phyloP scores from a whole-genome alignment of 1,140 invertebrate genomes.

The Drosophila kikkawai region DNA sequence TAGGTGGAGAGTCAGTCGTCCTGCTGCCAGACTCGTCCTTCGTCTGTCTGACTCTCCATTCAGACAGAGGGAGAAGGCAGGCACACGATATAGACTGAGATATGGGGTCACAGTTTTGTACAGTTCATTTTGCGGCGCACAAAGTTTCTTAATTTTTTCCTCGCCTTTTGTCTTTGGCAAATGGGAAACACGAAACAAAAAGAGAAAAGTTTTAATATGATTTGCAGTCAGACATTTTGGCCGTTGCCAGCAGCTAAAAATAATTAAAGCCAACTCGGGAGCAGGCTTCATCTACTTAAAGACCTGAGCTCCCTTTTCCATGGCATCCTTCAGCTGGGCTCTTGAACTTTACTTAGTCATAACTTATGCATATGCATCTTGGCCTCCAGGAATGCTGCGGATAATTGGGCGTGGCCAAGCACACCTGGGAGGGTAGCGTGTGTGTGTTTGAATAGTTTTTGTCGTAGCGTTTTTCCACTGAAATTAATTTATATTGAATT shows the following conservation, averaged over 20 bases:
- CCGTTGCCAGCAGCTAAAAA: conserved; percentile 35
- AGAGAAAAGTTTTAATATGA: conserved; percentile 79
- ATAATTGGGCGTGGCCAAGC: conserved; percentile 31
- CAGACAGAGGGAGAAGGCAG: conserved; percentile 27
- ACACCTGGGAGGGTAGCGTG: conserved; percentile 1
- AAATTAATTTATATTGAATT: neutral
- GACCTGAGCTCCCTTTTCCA: conserved; percentile 4
- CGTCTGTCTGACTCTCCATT: conserved; percentile 25
- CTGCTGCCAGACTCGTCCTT: conserved; percentile 55
- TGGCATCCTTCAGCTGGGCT: conserved; percentile 4
- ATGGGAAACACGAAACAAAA: conserved; percentile 35
- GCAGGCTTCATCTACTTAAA: conserved; percentile 48
- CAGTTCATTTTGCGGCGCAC: conserved; percentile 78
- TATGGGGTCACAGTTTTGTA: conserved; percentile 62
- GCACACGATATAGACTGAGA: conserved; percentile 15
- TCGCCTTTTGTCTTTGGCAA: conserved; percentile 45
- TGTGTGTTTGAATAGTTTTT: conserved; percentile 54
- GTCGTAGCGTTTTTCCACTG: conserved; percentile 22
- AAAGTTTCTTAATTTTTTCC: conserved; percentile 79
- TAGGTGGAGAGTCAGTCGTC: conserved; percentile 65
- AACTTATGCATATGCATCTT: conserved; percentile 70
- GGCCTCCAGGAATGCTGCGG: conserved; percentile 45
- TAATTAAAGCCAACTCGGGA: conserved; percentile 65
- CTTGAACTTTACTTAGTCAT: conserved; percentile 69
- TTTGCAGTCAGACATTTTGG: conserved; percentile 71